These are phyloP conservation scores for Aptenodytes patagonicus DNA, from an alignment of 2,113 vertebrate species.

Conservation along the genomic window DNA sequence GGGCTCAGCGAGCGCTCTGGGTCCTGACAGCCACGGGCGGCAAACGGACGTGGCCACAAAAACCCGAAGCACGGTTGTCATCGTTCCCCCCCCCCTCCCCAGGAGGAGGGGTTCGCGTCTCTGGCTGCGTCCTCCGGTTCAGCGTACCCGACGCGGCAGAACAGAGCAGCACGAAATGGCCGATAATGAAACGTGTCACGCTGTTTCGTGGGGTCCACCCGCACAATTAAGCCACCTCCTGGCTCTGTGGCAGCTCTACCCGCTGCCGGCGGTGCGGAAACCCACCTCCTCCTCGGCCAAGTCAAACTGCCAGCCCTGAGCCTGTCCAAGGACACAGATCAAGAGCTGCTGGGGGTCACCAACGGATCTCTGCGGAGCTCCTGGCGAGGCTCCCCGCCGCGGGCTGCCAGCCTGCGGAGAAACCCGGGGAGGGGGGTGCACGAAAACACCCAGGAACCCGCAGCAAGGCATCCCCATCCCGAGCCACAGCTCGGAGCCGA, in stretches of 20 bases:
- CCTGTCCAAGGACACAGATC: neutral
- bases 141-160: accelerated
- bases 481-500: neutral
- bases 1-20: accelerated
- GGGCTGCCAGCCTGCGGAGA: neutral
- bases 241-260: neutral
- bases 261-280: neutral
- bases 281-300: neutral
- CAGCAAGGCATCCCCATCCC: neutral
- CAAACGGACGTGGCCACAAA: neutral
- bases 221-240: accelerated
- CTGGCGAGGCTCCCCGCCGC: neutral
- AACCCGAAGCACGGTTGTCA: neutral
- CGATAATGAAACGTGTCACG: accelerated
- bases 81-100: no score
- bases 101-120: neutral
- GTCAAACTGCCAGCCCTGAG: neutral
- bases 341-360: neutral
- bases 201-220: neutral
- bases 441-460: neutral
- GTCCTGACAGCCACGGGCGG: neutral
- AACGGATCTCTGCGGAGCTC: neutral
- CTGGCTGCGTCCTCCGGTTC: neutral
- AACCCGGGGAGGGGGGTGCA: neutral
- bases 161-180: neutral